Evolutionary conservation across 2,888 invertebrate genomes (phyloP).

Genomic region (Atethmia centrago): DNA sequence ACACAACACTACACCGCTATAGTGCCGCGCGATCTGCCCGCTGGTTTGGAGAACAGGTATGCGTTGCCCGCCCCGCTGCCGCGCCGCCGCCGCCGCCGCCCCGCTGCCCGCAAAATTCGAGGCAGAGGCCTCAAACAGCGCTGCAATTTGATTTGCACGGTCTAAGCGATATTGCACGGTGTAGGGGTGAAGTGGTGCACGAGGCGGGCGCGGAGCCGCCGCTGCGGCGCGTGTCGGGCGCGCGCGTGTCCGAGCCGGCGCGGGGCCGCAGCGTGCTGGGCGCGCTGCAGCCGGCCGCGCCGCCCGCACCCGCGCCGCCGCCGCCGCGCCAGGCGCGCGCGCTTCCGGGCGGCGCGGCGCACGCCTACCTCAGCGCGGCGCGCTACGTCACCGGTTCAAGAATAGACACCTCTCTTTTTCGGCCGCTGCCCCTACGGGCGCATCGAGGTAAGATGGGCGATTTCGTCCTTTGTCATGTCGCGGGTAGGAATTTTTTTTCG

Average conservation of each 20-base stretch:
- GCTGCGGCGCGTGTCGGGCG: conserved; percentile 67
- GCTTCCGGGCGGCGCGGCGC: conserved; percentile 91
- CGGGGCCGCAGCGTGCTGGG: conserved; percentile 93
- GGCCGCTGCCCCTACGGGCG: conserved; percentile 80
- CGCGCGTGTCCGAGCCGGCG: conserved; percentile 80
- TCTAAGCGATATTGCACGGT: conserved; percentile 14
- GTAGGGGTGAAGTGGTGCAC: conserved; percentile 83
- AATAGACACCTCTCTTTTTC: conserved; percentile 87
- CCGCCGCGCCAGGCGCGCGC: conserved; percentile 43
- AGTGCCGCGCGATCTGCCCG: too few species aligned
- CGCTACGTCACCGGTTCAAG: conserved; percentile 94
- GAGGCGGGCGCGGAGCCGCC: conserved; percentile 67
- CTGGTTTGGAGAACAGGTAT: too few species aligned
- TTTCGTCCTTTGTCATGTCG: not conserved
- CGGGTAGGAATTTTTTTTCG: too few species aligned
- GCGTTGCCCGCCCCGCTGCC: too few species aligned
- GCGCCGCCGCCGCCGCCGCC: too few species aligned
- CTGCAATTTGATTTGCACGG: not conserved
- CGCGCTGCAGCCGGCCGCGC: conserved; percentile 87
- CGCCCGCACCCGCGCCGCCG: conserved; percentile 48
- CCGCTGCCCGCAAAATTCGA: too few species aligned
- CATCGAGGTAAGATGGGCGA: conserved; percentile 77
- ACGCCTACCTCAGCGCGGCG: conserved; percentile 94
- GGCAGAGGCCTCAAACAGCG: too few species aligned
- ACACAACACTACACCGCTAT: too few species aligned